Percentiles rank a stretch among this genome's conserved stretches.
These are phyloP conservation scores for Chiridota heheva DNA, from an alignment of 35 echinoderm and acorn worm species.

Conservation along the genomic window DNA sequence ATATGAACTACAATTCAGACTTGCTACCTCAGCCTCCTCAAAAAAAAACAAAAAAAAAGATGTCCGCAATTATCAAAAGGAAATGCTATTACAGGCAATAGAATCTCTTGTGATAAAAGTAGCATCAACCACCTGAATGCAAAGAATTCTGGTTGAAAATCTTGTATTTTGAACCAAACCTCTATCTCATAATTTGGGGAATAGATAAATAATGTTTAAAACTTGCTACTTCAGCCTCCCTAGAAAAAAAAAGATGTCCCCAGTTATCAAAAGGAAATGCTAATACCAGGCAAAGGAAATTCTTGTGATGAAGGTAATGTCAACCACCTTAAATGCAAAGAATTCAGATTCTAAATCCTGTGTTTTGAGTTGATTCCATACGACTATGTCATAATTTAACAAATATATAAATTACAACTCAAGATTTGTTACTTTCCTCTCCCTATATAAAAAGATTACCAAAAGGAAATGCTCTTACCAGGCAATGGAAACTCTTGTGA, in stretches of 20 bases:
- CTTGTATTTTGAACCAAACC: conserved; percentile 73
- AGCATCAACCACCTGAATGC: conserved; percentile 91
- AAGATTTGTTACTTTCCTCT: not conserved
- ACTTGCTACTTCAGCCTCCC: not conserved
- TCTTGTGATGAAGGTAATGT: not conserved
- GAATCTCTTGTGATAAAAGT: conserved; percentile 88
- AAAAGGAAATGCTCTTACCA: conserved; percentile 34
- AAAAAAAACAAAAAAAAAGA: too few relatives aligned
- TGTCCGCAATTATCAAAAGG: too few relatives aligned
- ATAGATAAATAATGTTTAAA: not conserved
- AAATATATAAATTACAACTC: not conserved
- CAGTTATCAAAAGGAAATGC: too few relatives aligned
- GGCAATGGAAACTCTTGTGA: conserved; percentile 95
- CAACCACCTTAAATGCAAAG: not conserved
- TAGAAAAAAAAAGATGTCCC: too few relatives aligned
- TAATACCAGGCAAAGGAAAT: not conserved
- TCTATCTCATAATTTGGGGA: conserved; percentile 54
- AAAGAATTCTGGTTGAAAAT: conserved; percentile 89
- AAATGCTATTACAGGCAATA: conserved; percentile 52
- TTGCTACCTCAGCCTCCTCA: not conserved
- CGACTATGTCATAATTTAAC: not conserved
- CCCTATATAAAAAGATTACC: too few relatives aligned
- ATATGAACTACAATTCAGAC: not conserved
- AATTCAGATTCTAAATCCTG: not conserved
- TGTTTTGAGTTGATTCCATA: not conserved